Base-by-base conservation (phyloP, 2,888 invertebrate genomes). In the Rambutsinella grinnellia region DNA sequence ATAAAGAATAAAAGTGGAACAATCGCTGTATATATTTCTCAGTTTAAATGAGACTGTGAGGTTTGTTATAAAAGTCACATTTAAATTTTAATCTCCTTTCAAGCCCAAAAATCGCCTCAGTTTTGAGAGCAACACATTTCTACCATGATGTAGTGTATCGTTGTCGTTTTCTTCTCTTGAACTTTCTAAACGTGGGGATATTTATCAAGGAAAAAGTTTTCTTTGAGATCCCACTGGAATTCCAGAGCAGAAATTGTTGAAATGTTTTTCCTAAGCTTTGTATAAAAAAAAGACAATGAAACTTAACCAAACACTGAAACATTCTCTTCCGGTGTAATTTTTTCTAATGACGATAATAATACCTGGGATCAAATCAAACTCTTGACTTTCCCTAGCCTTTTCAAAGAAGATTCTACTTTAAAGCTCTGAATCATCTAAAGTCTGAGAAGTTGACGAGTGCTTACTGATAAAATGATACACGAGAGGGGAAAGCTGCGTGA, bases 331-430 rank as follows among this genome's bases (percentile, higher is more conserved):
- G 36, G 36, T 5, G 36, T 36, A 36, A 36, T 36, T 36, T 36
- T 13, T 36, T 36, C 61, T 49, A 56, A 56, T 47, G 47, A 71
- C 28, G 53, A 63, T 71, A 63, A 57, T 70, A 70, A 58, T 36
- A 36, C 36, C 6, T 36, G 58, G 44, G 56, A 62, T 51, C 21
- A 71, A 71, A 71, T 71, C 70, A 71, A 71, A 71, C 47, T 54
- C 21, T 54, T 53, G 19, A 46, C 53, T 36, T 36, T 36, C 36
- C 36, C 13, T 13, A 36, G 5, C 36, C 36, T 36, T 13, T n/a
- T n/a, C n/a, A n/a, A 36, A 13, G 26, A 71, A 71, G 62, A 71
- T 71, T 71, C 63, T 46, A 71, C 70, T 71, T 71, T 71, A 57
- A 71, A 71, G 56, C 70, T 36, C 36, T 36, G 36, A 5, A 36